Conservation (phyloP, 2,888 invertebrate species). For the Hypena proboscidalis region DNA sequence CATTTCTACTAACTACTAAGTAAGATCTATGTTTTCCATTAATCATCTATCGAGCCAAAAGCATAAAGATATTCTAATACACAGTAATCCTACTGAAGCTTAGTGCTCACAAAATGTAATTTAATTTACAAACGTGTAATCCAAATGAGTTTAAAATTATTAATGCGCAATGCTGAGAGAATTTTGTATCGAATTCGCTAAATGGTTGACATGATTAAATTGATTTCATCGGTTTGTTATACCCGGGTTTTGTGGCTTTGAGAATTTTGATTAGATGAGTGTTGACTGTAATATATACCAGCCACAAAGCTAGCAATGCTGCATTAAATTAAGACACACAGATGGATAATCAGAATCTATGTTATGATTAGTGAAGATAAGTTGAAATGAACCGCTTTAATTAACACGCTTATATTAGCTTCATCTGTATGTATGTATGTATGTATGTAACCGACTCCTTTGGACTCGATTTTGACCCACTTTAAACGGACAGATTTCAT, state of each 20-base stretch:
- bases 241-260: not conserved
- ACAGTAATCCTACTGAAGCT: slow-evolving; percentile 45
- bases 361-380: too few species aligned
- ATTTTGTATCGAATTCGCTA: slow-evolving; percentile 1
- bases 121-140: slow-evolving; percentile 49
- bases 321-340: too few species aligned
- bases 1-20: too few species aligned
- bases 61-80: slow-evolving; percentile 18
- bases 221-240: slow-evolving; percentile 18
- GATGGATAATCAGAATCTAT: too few species aligned
- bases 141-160: slow-evolving; percentile 55
- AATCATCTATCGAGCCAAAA: slow-evolving; percentile 10
- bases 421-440: too few species aligned
- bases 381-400: too few species aligned
- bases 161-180: slow-evolving; percentile 32
- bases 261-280: not conserved
- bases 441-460: too few species aligned
- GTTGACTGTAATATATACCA: not conserved
- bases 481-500: too few species aligned
- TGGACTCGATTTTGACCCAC: too few species aligned
- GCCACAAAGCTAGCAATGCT: too few species aligned
- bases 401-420: too few species aligned
- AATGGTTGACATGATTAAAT: slow-evolving; percentile 16
- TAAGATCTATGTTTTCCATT: slow-evolving; percentile 12
- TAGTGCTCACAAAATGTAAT: slow-evolving; percentile 52